Evolutionary conservation across 1,140 invertebrate genomes (phyloP).

Genomic region (Latrodectus geometricus): DNA sequence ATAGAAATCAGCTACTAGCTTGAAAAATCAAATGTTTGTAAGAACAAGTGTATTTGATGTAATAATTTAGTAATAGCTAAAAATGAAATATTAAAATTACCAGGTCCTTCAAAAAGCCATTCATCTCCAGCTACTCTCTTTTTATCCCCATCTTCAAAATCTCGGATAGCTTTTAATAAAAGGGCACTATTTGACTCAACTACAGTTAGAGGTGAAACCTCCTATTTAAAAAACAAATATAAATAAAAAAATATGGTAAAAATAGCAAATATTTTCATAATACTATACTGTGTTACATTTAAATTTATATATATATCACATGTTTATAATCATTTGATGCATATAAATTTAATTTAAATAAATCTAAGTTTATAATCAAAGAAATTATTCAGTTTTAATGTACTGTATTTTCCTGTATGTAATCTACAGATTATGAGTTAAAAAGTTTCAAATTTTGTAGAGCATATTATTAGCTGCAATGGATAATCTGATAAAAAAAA

Average conservation of each 20-base stretch:
- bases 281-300: not conserved
- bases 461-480: too few species aligned
- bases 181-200: conserved; percentile 71
- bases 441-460: not conserved
- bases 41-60: too few species aligned
- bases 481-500: too few species aligned
- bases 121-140: conserved; percentile 72
- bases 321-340: not conserved
- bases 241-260: not conserved
- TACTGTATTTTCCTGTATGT: too few species aligned
- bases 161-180: conserved; percentile 68
- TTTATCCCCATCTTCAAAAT: conserved; percentile 70
- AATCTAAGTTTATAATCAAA: too few species aligned
- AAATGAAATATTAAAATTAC: conserved; percentile 63
- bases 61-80: too few species aligned
- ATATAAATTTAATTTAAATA: not conserved
- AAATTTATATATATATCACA: not conserved
- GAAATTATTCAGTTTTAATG: not conserved
- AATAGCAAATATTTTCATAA: not conserved
- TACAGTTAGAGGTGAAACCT: conserved; percentile 70
- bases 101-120: conserved; percentile 73
- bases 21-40: too few species aligned
- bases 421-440: too few species aligned
- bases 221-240: conserved; percentile 61
- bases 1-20: too few species aligned